phyloP scores from a whole-genome alignment of 2,888 invertebrate species.

The Morpho achilles region DNA sequence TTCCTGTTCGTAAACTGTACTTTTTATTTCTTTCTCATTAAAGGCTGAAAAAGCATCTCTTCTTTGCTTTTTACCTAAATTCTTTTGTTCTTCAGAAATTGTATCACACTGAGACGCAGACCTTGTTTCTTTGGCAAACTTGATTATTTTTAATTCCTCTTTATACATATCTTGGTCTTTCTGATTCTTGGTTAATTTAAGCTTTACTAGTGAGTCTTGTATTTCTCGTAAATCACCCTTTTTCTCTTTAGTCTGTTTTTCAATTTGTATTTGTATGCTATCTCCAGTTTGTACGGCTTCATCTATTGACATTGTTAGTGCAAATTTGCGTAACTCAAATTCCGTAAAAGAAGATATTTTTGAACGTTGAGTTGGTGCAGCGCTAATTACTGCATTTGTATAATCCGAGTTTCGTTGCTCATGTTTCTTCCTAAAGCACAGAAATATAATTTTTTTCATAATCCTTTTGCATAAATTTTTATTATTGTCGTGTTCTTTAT shows the following conservation, averaged over 20 bases:
- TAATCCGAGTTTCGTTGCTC: conserved; percentile 10
- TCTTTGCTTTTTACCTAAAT: conserved; percentile 7
- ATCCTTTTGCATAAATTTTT: conserved; percentile 17
- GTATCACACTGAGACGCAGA: conserved; percentile 24
- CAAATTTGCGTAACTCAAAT: conserved; percentile 47
- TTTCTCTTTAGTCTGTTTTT: conserved; percentile 15
- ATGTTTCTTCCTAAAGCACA: conserved; percentile 31
- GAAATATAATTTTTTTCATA: conserved; percentile 24
- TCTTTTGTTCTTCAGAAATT: neutral
- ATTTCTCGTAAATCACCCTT: neutral
- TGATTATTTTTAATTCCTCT: conserved; percentile 49
- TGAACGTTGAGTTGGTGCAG: conserved; percentile 15
- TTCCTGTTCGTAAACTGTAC: conserved; percentile 36
- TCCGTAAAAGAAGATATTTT: conserved; percentile 48
- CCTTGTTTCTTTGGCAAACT: conserved; percentile 41
- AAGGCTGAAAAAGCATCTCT: conserved; percentile 6
- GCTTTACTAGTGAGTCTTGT: neutral
- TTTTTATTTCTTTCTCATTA: conserved; percentile 42
- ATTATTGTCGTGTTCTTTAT: conserved; percentile 9
- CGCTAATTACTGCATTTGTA: conserved; percentile 6
- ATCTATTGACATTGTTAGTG: conserved; percentile 29
- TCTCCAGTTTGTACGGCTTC: conserved; percentile 54
- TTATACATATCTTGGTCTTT: conserved; percentile 13
- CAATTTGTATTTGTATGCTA: conserved; percentile 44
- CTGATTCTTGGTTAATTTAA: neutral